Percentiles rank a stretch among this genome's conserved stretches.
phyloP scores from a whole-genome alignment of 2,888 invertebrate genomes.

The Amiota minor region DNA sequence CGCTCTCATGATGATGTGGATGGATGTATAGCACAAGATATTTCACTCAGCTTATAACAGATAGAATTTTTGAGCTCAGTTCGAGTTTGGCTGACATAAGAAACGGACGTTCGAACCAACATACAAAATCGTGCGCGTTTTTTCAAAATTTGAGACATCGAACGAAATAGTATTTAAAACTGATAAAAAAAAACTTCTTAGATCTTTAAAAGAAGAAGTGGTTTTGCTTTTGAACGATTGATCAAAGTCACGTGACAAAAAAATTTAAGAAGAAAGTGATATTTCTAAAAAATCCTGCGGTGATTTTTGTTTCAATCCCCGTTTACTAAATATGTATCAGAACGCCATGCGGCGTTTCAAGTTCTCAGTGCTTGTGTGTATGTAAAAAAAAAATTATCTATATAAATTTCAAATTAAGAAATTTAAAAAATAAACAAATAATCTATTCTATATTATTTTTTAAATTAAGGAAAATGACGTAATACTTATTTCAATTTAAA shows the following conservation, averaged over 20 bases:
- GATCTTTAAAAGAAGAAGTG: no score
- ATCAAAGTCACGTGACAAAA: no score
- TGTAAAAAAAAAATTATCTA: slow-evolving; percentile 56
- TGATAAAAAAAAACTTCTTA: slow-evolving; percentile 44
- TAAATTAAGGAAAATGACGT: slow-evolving; percentile 55
- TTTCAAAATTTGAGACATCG: slow-evolving; percentile 25
- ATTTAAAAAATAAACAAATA: slow-evolving; percentile 7
- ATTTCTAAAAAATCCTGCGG: neutral
- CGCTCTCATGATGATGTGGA: slow-evolving; percentile 1
- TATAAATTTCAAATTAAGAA: slow-evolving; percentile 50
- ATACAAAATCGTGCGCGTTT: slow-evolving; percentile 23
- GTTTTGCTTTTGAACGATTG: no score
- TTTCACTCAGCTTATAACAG: neutral
- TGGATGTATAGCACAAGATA: neutral
- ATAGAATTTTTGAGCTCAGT: slow-evolving; percentile 51
- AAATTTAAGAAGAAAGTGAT: no score
- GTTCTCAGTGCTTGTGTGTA: slow-evolving; percentile 72
- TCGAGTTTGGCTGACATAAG: slow-evolving; percentile 59
- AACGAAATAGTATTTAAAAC: slow-evolving; percentile 1
- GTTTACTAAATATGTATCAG: neutral
- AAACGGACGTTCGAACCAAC: slow-evolving; percentile 50
- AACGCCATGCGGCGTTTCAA: slow-evolving; percentile 59
- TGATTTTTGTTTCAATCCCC: no score
- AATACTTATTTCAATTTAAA: slow-evolving; percentile 51
- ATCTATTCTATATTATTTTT: slow-evolving; percentile 12